Evolutionary conservation across 2,888 invertebrate species (phyloP).

Genomic region (Hyppa rectilinea): DNA sequence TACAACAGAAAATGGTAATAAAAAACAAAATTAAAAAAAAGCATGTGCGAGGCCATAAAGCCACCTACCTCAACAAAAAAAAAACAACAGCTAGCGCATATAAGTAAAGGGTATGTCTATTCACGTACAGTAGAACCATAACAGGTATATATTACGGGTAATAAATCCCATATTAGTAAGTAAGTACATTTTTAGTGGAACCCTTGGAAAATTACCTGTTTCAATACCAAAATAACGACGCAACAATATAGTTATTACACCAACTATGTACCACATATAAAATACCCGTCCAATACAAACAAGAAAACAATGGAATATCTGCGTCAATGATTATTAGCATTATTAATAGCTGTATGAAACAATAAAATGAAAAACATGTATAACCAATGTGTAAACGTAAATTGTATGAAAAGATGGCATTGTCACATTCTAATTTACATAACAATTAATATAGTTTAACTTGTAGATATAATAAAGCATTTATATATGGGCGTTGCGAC

Average conservation of each 20-base stretch:
- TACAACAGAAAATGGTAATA: too few species aligned
- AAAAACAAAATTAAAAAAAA: too few species aligned
- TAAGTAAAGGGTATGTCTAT: too few species aligned
- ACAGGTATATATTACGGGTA: too few species aligned
- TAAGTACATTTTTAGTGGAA: too few species aligned
- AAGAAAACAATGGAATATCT: conserved; percentile 56
- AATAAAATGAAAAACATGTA: conserved; percentile 73
- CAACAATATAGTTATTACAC: background rate
- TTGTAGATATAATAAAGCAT: conserved; percentile 66
- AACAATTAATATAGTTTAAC: conserved; percentile 72
- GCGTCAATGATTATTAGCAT: conserved; percentile 77
- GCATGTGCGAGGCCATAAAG: too few species aligned
- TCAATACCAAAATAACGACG: conserved; percentile 12
- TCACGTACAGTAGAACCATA: too few species aligned
- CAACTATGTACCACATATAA: conserved; percentile 27
- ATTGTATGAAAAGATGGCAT: conserved; percentile 71
- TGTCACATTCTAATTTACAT: conserved; percentile 71
- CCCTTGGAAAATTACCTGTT: background rate
- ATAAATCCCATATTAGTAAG: too few species aligned
- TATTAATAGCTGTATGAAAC: conserved; percentile 71
- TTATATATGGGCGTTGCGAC: conserved; percentile 72
- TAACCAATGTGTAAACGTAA: conserved; percentile 70
- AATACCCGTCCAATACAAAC: conserved; percentile 44
- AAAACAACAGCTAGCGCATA: too few species aligned
- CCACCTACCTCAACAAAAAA: too few species aligned